Conservation (phyloP, 2,113 vertebrate genomes). For the Amia ocellicauda region DNA sequence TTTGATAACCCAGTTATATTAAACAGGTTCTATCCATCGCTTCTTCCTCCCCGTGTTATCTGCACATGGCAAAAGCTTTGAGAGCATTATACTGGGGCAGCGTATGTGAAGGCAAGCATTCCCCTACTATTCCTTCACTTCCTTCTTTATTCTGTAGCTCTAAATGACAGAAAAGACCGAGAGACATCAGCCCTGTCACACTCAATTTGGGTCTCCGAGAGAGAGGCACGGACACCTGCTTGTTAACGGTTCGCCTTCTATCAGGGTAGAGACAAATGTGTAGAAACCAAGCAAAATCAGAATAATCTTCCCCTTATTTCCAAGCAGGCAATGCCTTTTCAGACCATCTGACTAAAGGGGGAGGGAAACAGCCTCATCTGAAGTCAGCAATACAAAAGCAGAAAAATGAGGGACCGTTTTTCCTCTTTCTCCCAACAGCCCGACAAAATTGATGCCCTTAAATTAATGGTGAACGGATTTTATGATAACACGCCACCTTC, state of each 20-base stretch:
- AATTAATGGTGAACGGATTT: conserved; percentile 20
- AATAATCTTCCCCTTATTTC: conserved; percentile 41
- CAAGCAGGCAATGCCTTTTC: conserved; percentile 6
- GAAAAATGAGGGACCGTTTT: background rate
- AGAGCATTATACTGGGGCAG: conserved; percentile 44
- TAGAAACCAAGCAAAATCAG: conserved; percentile 54
- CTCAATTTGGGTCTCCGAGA: conserved; percentile 71
- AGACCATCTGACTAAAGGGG: conserved; percentile 14
- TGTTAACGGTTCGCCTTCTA: conserved; percentile 45
- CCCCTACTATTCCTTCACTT: conserved; percentile 18
- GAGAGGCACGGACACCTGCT: conserved; percentile 70
- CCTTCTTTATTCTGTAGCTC: conserved; percentile 64
- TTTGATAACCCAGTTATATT: conserved; percentile 9
- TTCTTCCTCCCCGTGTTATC: conserved; percentile 27
- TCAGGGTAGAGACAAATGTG: conserved; percentile 36
- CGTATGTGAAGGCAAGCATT: conserved; percentile 59
- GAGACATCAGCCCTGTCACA: conserved; percentile 75
- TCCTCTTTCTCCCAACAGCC: conserved; percentile 8
- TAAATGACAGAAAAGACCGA: conserved; percentile 71
- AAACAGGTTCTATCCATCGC: conserved; percentile 7
- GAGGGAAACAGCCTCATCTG: background rate
- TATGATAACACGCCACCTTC: conserved; percentile 13
- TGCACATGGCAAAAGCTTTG: conserved; percentile 18
- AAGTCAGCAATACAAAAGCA: conserved; percentile 8
- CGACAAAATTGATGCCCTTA: conserved; percentile 2